Evolutionary conservation across 1,140 invertebrate species (phyloP), one percentile per base, ranked within the genome.

Genomic region (Luehdorfia chinensis): DNA sequence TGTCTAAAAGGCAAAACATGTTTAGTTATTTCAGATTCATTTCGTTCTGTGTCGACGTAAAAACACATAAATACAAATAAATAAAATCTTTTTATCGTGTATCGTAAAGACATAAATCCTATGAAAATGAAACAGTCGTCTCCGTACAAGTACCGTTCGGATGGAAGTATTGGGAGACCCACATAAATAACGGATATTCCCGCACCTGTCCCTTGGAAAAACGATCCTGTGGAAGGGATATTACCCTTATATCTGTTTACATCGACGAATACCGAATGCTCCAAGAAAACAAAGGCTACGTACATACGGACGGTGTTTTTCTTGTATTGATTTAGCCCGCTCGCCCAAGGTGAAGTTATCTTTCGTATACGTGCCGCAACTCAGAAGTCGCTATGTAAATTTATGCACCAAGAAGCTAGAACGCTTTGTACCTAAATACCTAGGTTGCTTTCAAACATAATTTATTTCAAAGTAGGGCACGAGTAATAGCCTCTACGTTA

Each of bases 161-260:
- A 44, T 48, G 21, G 44, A 44, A 55, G 50, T 54, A 63, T 57
- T 50, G 57, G 46, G 56, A 51, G 66, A 55, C 55, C 60, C 59
- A 59, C 69, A 59, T 73, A 73, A 73, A 73, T 75, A 68, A 70
- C 55, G 47, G 47, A 57, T 59, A 55, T 58, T 52, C 43, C 44
- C 56, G 59, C 72, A 75, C 72, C 72, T 75, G 71, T 69, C 62
- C 59, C 48, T n/a, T 25, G 47, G 46, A 68, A 51, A 55, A 62
- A 56, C 47, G 49, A 27, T 48, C 52, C 45, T 59, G 59, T 60
- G 47, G 55, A 52, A 37, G 45, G 54, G 31, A 62, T 56, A 59
- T 61, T 66, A 57, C 60, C 37, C 47, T 49, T 15, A 13, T 41
- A 28, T 18, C 28, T 31, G 28, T 31, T 31, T 31, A 31, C 28